Percentiles rank a stretch among this genome's conserved stretches.
phyloP scores from a whole-genome alignment of 2,888 invertebrate species.

The Hydropsyche betteni region DNA sequence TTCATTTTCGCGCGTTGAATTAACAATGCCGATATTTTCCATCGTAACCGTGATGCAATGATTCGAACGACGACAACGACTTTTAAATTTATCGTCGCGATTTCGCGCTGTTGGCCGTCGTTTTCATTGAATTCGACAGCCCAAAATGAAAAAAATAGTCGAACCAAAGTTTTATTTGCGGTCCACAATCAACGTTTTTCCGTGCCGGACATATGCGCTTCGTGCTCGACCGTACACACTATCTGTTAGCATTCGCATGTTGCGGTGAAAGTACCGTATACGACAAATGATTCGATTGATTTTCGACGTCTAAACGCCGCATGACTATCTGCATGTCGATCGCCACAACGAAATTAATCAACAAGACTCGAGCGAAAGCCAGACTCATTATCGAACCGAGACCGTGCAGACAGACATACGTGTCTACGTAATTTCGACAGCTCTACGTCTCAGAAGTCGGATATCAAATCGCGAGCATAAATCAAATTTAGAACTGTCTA shows the following conservation, averaged over 20 bases:
- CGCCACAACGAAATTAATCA: neutral
- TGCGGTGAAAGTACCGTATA: conserved; percentile 13
- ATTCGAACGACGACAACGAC: neutral
- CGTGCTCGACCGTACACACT: neutral
- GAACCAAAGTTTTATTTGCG: neutral
- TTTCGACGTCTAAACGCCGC: neutral
- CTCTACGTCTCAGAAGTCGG: too few relatives aligned
- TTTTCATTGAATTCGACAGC: conserved; percentile 1
- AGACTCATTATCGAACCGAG: neutral
- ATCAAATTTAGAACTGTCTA: too few relatives aligned
- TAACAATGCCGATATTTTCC: conserved; percentile 2
- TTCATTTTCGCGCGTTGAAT: too few relatives aligned
- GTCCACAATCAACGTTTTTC: conserved; percentile 7
- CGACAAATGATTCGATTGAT: neutral
- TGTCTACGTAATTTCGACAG: too few relatives aligned
- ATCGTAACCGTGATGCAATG: neutral
- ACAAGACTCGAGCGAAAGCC: neutral
- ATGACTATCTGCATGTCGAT: neutral
- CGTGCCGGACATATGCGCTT: neutral
- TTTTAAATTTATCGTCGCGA: neutral
- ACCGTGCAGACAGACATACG: too few relatives aligned
- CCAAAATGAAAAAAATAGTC: neutral
- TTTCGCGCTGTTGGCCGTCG: neutral
- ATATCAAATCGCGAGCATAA: too few relatives aligned
- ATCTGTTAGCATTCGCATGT: conserved; percentile 1